phyloP scores from a whole-genome alignment of 1,140 invertebrate genomes.

The Lucilia sericata region DNA sequence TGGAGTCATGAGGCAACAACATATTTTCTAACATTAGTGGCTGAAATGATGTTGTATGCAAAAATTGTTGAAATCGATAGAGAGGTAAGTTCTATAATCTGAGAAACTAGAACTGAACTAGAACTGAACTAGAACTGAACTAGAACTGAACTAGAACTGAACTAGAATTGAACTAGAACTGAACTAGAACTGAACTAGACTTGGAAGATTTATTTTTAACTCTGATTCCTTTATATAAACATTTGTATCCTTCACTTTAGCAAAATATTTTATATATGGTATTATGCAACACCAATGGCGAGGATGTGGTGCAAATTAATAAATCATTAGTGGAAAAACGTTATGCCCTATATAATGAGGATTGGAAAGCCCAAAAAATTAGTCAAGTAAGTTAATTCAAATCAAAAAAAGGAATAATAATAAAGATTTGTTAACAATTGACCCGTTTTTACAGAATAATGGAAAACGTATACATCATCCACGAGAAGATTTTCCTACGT shows the following conservation, averaged over 20 bases:
- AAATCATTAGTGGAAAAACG: conserved; percentile 51
- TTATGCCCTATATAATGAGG: conserved; percentile 47
- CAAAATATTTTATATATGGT: conserved; percentile 50
- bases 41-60: conserved; percentile 46
- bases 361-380: conserved; percentile 40
- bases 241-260: conserved; percentile 38
- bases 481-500: conserved; percentile 46
- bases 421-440: neutral
- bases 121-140: no score
- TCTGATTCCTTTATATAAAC: no score
- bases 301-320: conserved; percentile 49
- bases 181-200: no score
- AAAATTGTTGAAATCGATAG: conserved; percentile 48
- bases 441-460: neutral
- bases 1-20: conserved; percentile 46
- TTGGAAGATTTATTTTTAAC: no score
- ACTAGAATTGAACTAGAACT: no score
- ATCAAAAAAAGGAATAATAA: no score
- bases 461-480: conserved; percentile 35
- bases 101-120: no score
- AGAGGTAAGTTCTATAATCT: conserved; percentile 44
- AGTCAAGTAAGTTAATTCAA: neutral
- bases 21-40: conserved; percentile 39
- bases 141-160: no score
- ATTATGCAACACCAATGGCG: conserved; percentile 52